These are phyloP conservation scores for Nematostella vectensis DNA, from an alignment of 92 coral and sea anemone species.

Conservation along the genomic window DNA sequence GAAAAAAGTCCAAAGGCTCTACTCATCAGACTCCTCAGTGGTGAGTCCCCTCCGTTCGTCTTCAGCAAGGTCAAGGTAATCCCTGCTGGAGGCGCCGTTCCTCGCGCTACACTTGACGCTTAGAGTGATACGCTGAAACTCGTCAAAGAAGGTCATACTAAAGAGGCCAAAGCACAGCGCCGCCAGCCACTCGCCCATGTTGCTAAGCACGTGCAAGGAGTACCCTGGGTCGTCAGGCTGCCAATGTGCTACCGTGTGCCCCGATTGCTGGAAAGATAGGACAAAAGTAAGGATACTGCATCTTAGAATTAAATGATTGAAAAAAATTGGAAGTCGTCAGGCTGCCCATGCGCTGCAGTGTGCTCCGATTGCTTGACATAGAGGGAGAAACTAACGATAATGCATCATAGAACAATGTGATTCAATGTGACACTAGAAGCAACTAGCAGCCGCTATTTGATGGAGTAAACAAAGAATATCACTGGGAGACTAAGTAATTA, in stretches of 20 bases:
- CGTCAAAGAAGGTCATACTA: constrained; percentile 82
- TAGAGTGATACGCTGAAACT: constrained; percentile 82
- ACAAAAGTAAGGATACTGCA: too few relatives aligned
- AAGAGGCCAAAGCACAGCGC: constrained; percentile 86
- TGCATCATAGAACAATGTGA: too few relatives aligned
- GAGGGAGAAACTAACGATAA: constrained; percentile 72
- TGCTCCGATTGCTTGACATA: constrained; percentile 71
- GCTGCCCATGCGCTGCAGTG: constrained; percentile 86
- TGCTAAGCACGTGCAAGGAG: constrained; percentile 93
- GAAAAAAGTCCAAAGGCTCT: too few relatives aligned
- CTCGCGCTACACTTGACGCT: constrained; percentile 64
- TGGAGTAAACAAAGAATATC: too few relatives aligned
- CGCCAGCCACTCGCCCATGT: constrained; percentile 91
- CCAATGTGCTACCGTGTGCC: constrained; percentile 86
- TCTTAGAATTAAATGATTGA: too few relatives aligned
- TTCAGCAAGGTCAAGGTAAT: constrained; percentile 19
- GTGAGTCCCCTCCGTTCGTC: constrained; percentile 14
- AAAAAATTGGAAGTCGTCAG: constrained; percentile 82
- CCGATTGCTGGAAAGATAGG: constrained; percentile 64
- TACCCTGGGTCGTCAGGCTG: constrained; percentile 95
- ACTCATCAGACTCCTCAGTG: too few relatives aligned
- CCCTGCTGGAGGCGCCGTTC: constrained; percentile 22
- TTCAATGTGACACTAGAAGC: too few relatives aligned
- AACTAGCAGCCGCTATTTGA: too few relatives aligned
- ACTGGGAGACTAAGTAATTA: too few relatives aligned